Evolutionary conservation across 2,888 invertebrate species (phyloP).

Genomic region (Pachymerium ferrugineum): DNA sequence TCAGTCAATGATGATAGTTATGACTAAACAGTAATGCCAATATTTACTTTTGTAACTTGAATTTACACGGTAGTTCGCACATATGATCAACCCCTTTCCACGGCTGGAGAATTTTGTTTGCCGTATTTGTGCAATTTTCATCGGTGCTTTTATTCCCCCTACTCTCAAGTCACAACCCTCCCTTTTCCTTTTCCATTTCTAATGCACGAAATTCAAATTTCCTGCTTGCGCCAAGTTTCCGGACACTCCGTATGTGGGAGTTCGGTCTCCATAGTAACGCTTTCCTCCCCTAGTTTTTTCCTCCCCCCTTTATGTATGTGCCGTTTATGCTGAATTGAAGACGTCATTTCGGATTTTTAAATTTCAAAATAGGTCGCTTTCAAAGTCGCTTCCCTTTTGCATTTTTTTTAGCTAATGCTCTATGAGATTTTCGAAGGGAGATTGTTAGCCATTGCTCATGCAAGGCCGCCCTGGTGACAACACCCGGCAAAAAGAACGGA

Average conservation of each 20-base stretch:
- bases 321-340: constrained; percentile 28
- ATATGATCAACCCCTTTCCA: constrained; percentile 7
- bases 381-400: background rate
- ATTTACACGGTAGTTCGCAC: no score
- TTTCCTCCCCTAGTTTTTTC: background rate
- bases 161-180: background rate
- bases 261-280: constrained; percentile 9
- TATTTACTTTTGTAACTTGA: no score
- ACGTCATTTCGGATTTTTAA: constrained; percentile 23
- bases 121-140: background rate
- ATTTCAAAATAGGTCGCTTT: constrained; percentile 19
- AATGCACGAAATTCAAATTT: constrained; percentile 30
- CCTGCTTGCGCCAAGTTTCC: constrained; percentile 27
- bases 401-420: background rate
- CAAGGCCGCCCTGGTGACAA: constrained; percentile 10
- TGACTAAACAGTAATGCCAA: no score
- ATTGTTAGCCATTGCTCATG: background rate
- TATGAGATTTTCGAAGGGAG: background rate
- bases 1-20: no score
- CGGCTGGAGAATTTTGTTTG: background rate
- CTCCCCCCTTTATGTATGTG: constrained; percentile 9
- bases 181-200: background rate
- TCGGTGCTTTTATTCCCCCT: background rate
- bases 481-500: constrained; percentile 6
- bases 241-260: background rate